Evolutionary conservation across 1,140 invertebrate species (phyloP).

Genomic region (Schlechtendalia chinensis): DNA sequence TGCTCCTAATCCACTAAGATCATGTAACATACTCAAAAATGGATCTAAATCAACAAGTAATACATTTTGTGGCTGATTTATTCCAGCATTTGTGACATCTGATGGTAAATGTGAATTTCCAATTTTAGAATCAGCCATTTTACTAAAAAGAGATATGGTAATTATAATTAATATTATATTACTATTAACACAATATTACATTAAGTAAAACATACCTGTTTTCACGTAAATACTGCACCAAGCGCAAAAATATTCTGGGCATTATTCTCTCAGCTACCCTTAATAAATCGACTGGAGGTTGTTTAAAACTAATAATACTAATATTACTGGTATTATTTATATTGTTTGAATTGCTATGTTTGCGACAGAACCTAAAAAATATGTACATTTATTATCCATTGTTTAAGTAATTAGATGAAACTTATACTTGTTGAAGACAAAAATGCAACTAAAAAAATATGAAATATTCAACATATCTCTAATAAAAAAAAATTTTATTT

Average conservation of each 20-base stretch:
- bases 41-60: slow-evolving; percentile 18
- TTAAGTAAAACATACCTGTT: slow-evolving; percentile 59
- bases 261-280: slow-evolving; percentile 90
- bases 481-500: too few species aligned
- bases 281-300: slow-evolving; percentile 78
- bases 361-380: slow-evolving; percentile 77
- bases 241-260: slow-evolving; percentile 82
- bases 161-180: background rate
- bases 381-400: slow-evolving; percentile 7
- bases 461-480: too few species aligned
- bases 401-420: too few species aligned
- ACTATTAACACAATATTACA: too few species aligned
- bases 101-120: background rate
- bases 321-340: slow-evolving; percentile 63
- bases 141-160: slow-evolving; percentile 13
- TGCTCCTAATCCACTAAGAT: slow-evolving; percentile 91
- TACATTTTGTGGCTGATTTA: slow-evolving; percentile 5
- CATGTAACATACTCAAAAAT: slow-evolving; percentile 59
- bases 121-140: slow-evolving; percentile 8
- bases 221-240: slow-evolving; percentile 87
- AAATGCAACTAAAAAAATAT: too few species aligned
- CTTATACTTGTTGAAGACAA: too few species aligned
- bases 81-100: background rate
- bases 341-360: slow-evolving; percentile 80
- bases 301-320: slow-evolving; percentile 7